Conservation (phyloP, 2,113 vertebrate genomes). For the Oceanodroma tethys region DNA sequence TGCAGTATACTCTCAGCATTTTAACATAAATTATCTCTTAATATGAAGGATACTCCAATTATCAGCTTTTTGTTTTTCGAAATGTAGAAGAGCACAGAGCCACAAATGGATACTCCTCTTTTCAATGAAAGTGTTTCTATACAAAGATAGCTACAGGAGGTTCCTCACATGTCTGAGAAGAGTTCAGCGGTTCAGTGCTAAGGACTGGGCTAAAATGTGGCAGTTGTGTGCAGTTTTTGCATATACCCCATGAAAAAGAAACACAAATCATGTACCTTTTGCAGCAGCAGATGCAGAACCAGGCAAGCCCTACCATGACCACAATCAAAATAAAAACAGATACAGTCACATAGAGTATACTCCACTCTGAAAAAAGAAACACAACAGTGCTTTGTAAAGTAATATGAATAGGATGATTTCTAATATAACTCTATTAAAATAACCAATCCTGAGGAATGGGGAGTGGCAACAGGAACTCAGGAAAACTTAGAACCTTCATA, state of each 20-base stretch:
- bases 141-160: not conserved
- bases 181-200: not conserved
- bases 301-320: conserved; percentile 72
- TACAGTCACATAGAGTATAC: conserved; percentile 82
- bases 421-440: not conserved
- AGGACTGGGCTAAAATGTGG: not conserved
- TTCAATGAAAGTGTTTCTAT: not conserved
- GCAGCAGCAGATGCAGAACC: conserved; percentile 87
- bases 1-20: not conserved
- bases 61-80: not conserved
- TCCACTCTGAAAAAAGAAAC: conserved; percentile 82
- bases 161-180: not conserved
- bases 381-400: not conserved
- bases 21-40: not conserved
- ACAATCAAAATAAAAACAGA: conserved; percentile 73
- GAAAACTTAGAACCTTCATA: not conserved
- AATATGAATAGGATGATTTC: not conserved
- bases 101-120: not conserved
- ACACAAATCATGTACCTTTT: conserved; percentile 75
- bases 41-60: not conserved
- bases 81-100: not conserved
- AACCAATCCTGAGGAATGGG: not conserved
- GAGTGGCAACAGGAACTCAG: not conserved
- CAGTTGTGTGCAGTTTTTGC: not conserved
- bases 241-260: not conserved